Evolutionary conservation across 2,113 vertebrate genomes (phyloP).

Genomic region (Falco punctatus): DNA sequence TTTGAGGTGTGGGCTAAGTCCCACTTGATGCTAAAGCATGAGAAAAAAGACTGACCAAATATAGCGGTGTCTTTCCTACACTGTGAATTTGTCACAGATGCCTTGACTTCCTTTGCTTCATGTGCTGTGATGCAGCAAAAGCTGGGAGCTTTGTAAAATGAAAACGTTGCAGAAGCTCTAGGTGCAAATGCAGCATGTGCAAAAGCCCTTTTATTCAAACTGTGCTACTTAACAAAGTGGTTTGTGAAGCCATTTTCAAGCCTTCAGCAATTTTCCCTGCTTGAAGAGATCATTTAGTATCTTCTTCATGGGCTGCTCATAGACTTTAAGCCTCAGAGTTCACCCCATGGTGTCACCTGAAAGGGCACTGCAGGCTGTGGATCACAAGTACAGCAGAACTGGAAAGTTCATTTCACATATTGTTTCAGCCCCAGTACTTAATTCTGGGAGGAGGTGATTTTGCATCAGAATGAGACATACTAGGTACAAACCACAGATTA

Average conservation of each 20-base stretch:
- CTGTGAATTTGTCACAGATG: background rate
- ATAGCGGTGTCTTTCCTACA: background rate
- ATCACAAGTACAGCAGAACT: background rate
- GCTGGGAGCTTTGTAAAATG: background rate
- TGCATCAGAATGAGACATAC: conserved; percentile 67
- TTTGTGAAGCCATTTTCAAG: background rate
- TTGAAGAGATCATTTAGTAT: conserved; percentile 30
- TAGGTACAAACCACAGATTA: conserved; percentile 70
- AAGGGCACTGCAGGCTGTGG: background rate
- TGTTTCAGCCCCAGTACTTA: conserved; percentile 68
- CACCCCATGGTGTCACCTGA: background rate
- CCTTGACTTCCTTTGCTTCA: background rate
- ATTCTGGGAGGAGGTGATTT: conserved; percentile 72
- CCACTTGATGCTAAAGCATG: background rate
- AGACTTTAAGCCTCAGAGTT: background rate
- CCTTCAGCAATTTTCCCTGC: conserved; percentile 34
- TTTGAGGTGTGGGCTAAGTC: background rate
- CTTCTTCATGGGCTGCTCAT: background rate
- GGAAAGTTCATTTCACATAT: conserved; percentile 38
- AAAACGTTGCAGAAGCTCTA: conserved; percentile 7
- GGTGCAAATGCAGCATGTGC: conserved; percentile 22
- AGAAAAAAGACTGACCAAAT: background rate
- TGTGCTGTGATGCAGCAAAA: rapidly evolving
- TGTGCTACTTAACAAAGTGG: conserved; percentile 15
- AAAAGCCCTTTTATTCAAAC: conserved; percentile 32